These are phyloP conservation scores for Ferdinandea cuprea DNA, from an alignment of 2,888 invertebrate genomes.

Conservation along the genomic window DNA sequence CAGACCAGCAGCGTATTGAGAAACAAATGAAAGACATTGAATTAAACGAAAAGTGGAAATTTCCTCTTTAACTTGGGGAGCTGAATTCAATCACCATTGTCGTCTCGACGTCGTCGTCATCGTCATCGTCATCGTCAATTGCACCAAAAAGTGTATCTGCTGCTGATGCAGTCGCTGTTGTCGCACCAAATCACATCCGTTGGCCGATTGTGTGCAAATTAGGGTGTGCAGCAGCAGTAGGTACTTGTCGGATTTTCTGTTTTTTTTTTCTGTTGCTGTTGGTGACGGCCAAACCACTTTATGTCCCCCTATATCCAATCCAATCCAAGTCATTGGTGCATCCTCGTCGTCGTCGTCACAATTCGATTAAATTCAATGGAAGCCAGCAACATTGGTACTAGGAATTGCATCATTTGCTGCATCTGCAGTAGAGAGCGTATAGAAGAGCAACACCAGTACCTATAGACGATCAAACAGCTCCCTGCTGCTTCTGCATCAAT, in stretches of 20 bases:
- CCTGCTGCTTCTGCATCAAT: conserved; percentile 57
- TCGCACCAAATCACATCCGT: conserved; percentile 69
- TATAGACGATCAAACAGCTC: conserved; percentile 6
- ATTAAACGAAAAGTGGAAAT: conserved; percentile 64
- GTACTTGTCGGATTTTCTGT: conserved; percentile 3
- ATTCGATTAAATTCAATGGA: conserved; percentile 70
- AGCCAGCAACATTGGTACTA: conserved; percentile 48
- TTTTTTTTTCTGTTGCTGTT: conserved; percentile 16
- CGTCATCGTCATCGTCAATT: conserved; percentile 49
- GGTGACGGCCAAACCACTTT: conserved; percentile 55
- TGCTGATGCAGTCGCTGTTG: conserved; percentile 49
- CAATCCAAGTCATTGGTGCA: conserved; percentile 45
- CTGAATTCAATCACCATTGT: conserved; percentile 54
- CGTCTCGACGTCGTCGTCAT: conserved; percentile 35
- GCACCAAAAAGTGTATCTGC: conserved; percentile 49
- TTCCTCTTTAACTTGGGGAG: conserved; percentile 54
- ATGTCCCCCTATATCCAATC: conserved; percentile 33
- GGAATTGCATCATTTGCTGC: conserved; percentile 59
- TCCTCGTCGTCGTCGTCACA: conserved; percentile 56
- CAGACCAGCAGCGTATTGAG: background rate
- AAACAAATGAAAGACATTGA: conserved; percentile 33
- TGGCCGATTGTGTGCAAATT: conserved; percentile 72
- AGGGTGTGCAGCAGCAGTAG: conserved; percentile 52
- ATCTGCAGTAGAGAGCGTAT: conserved; percentile 49
- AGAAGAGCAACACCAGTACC: conserved; percentile 12